Evolutionary conservation across 2,797 vertebrate genomes (phyloP).

Genomic region (Coreius guichenoti): DNA sequence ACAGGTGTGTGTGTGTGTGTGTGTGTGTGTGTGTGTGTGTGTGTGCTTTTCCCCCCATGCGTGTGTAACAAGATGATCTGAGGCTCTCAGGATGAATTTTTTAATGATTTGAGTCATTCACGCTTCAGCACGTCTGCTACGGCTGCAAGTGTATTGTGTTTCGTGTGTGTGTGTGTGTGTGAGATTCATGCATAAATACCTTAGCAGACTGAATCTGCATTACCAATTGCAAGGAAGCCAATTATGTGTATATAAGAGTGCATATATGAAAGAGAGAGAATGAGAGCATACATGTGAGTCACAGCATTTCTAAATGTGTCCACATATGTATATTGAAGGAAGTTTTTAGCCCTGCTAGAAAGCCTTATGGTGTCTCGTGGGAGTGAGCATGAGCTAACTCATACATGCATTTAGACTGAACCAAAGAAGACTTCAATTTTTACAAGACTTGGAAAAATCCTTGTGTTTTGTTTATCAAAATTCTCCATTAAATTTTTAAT

Average conservation of each 20-base stretch:
- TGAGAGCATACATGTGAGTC: constrained; percentile 14
- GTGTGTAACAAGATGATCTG: constrained; percentile 31
- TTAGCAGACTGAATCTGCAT: constrained; percentile 36
- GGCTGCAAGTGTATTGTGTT: neutral
- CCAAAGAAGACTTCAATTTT: neutral
- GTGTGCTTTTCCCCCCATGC: neutral
- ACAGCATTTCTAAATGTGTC: constrained; percentile 27
- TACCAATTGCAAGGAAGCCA: constrained; percentile 23
- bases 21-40: neutral
- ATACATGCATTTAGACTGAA: neutral
- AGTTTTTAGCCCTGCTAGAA: neutral
- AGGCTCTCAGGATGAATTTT: constrained; percentile 45
- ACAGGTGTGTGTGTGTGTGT: neutral
- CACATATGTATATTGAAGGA: constrained; percentile 19
- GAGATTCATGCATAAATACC: constrained; percentile 10
- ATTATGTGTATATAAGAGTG: constrained; percentile 18
- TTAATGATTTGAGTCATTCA: constrained; percentile 43
- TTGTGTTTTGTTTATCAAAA: constrained; percentile 26
- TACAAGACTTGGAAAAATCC: neutral
- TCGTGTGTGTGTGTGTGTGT: neutral
- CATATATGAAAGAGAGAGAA: neutral
- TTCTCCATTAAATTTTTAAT: constrained; percentile 5
- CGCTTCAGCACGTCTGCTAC: constrained; percentile 7
- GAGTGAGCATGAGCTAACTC: neutral
- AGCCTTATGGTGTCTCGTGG: constrained; percentile 9